Base-by-base conservation (phyloP, 2,888 invertebrate genomes). In the Hirudinaria manillensis region DNA sequence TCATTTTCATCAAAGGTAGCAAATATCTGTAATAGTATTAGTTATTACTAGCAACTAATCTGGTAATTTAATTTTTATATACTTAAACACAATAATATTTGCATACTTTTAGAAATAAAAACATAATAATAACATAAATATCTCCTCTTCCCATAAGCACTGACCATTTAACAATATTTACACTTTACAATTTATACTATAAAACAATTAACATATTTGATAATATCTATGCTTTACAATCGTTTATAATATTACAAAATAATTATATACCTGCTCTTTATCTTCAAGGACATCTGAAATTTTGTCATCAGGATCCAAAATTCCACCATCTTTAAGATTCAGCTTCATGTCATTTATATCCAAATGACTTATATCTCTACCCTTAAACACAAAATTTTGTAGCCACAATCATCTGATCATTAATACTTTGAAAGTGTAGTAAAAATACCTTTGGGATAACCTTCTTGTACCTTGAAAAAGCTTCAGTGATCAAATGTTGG, bases 401-500 rank as follows among this genome's bases (percentile, higher is more conserved):
- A 10, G 45, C 29, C 29, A 61, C 10, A 61, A 21, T 16, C 29
- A 27, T 10, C n/a, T 61, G 10, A 27, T 21, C 13, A n/a, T 27
- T 21, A 27, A 21, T 27, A 61, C n/a, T 61, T 61, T 61, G 61
- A 7, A 61, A 61, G 4, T 61, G 24, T n/a, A 27, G 61, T 61
- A 61, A 27, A 61, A 61, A 6, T 61, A 61, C 61, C 61, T 61
- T 61, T 61, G 61, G 29, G 10, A n/a, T n/a, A 61, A 61, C 61
- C 61, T 61, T 56, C 21, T 73, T 94, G 87, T 95, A 97, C 79
- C 97, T 90, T 78, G 91, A 89, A 78, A 93, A 92, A 77, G 97
- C 93, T 87, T 95, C 93, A 84, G 92, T 90, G 85, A 95, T 93
- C 81, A 97, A 89, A 87, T 96, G 95, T 86, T 91, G 89, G 81